Percentiles rank a stretch among this genome's conserved stretches.
Conservation (phyloP, 2,797 vertebrate species). For the Acridotheres tristis region DNA sequence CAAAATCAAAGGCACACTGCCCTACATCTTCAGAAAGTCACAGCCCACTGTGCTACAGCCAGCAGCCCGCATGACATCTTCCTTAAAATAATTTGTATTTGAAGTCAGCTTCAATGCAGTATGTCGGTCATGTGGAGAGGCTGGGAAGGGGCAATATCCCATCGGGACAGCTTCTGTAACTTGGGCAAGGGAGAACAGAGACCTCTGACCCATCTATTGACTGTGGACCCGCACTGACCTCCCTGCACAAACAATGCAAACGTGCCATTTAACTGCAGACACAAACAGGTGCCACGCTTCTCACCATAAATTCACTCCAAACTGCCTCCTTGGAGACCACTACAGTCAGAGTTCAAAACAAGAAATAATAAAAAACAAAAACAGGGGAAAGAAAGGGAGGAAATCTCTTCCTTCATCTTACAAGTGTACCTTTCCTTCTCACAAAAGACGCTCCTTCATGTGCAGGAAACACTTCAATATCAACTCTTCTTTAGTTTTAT, state of each 20-base stretch:
- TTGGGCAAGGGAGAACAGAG: not conserved
- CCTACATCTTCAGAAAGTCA: not conserved
- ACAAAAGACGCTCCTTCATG: not conserved
- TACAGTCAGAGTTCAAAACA: not conserved
- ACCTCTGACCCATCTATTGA: constrained; percentile 28
- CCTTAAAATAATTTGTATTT: constrained; percentile 38
- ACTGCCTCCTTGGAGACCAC: not conserved
- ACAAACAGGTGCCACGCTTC: not conserved
- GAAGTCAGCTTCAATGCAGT: not conserved
- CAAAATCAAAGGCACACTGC: constrained; percentile 23
- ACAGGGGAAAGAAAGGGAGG: not conserved
- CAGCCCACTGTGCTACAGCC: not conserved
- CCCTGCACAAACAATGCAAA: not conserved
- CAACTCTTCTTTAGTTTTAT: not conserved
- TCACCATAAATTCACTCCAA: not conserved
- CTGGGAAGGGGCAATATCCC: not conserved
- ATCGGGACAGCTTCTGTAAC: not conserved
- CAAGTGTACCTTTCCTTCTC: not conserved
- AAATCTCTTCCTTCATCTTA: not conserved
- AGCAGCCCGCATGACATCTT: not conserved
- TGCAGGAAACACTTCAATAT: not conserved
- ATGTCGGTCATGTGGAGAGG: not conserved
- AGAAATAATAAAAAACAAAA: too few relatives aligned
- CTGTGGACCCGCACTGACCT: not conserved
- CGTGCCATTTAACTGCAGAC: not conserved